A percentile compares a stretch with the other conserved stretches of the same genome.
Evolutionary conservation across 2,888 invertebrate genomes (phyloP).

Genomic region (Lasioglossum malachurum): DNA sequence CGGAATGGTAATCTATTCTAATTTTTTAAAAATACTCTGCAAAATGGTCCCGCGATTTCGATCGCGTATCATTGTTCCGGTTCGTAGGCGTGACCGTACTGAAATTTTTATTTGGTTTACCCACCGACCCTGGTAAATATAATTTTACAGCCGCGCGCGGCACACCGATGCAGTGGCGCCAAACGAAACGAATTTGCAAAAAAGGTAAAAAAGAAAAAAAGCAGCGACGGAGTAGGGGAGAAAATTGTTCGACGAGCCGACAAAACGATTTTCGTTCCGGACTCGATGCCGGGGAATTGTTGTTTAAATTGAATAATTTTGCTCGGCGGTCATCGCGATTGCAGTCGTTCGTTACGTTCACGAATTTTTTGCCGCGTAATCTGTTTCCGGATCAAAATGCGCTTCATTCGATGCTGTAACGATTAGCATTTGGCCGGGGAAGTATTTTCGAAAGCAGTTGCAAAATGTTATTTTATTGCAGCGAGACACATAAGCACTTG

Average conservation of each 20-base stretch:
- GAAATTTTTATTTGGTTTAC: slow-evolving; percentile 45
- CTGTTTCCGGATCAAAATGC: neutral
- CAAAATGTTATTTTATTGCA: neutral
- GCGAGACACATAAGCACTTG: neutral
- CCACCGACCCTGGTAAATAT: slow-evolving; percentile 31
- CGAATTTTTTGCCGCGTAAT: neutral
- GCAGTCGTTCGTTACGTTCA: slow-evolving; percentile 41
- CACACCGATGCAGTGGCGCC: slow-evolving; percentile 11
- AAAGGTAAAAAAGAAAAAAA: slow-evolving; percentile 28
- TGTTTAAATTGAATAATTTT: slow-evolving; percentile 53
- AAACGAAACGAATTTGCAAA: slow-evolving; percentile 29
- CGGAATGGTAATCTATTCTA: neutral
- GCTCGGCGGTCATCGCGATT: slow-evolving; percentile 17
- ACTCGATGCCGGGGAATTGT: slow-evolving; percentile 35
- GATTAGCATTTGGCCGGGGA: neutral
- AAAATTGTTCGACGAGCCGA: neutral
- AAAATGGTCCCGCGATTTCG: slow-evolving; percentile 17
- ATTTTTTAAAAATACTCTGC: slow-evolving; percentile 4
- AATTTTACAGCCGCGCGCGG: slow-evolving; percentile 34
- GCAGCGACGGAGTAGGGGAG: neutral
- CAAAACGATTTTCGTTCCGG: slow-evolving; percentile 26
- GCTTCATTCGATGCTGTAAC: slow-evolving; percentile 6
- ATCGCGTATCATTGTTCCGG: slow-evolving; percentile 1
- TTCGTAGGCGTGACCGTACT: neutral
- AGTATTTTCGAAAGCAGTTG: neutral